A percentile compares a stretch with the other conserved stretches of the same genome.
Evolutionary conservation across 2,888 invertebrate genomes (phyloP).

Genomic region (Linnaemya tessellans): DNA sequence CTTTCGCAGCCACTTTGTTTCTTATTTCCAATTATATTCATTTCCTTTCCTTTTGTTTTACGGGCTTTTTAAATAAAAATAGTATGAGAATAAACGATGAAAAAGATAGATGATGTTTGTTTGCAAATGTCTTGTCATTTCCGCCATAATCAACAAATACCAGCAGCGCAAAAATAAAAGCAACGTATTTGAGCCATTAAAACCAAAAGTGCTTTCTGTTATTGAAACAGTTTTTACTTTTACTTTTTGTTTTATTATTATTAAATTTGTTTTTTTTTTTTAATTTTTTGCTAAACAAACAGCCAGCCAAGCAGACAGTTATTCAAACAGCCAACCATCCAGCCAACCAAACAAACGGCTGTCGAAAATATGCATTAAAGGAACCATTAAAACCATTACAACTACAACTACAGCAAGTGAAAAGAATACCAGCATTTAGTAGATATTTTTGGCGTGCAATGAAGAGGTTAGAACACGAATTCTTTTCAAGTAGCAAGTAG

Average conservation of each 20-base stretch:
- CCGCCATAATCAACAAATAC: neutral
- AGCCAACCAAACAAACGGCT: neutral
- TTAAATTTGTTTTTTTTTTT: too few species aligned
- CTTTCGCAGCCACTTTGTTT: constrained; percentile 3
- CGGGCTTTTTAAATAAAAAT: neutral
- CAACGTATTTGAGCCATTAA: constrained; percentile 56
- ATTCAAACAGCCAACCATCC: neutral
- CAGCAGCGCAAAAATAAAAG: constrained; percentile 10
- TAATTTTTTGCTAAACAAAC: neutral
- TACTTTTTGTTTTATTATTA: neutral
- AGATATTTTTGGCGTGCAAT: constrained; percentile 16
- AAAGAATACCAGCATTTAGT: neutral
- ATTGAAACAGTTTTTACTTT: constrained; percentile 20
- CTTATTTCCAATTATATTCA: neutral
- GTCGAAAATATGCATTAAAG: constrained; percentile 1
- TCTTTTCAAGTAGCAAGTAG: neutral
- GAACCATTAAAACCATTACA: neutral
- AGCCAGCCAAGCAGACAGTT: neutral
- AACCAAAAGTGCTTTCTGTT: constrained; percentile 50
- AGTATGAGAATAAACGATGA: constrained; percentile 33
- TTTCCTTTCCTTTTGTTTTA: neutral
- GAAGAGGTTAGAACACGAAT: neutral
- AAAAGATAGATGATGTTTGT: constrained; percentile 64
- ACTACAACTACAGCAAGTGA: neutral
- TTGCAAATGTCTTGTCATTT: constrained; percentile 43